Conservation (phyloP, 1,140 invertebrate genomes). For the Eriocheir sinensis region DNA sequence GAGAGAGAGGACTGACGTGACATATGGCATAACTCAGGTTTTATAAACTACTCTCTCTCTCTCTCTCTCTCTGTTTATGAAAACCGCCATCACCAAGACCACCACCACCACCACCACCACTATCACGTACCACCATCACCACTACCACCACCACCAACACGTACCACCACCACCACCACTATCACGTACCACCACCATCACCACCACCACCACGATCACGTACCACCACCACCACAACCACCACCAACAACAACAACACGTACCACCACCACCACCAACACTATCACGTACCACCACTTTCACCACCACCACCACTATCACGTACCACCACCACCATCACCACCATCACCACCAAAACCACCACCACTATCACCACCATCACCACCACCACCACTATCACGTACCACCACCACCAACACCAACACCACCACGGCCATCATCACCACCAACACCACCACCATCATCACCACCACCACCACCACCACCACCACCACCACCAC, state of each 20-base stretch:
- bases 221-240: not conserved
- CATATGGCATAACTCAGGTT: too few relatives aligned
- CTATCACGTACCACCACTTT: not conserved
- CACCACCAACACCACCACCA: not conserved
- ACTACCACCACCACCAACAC: not conserved
- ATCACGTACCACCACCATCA: not conserved
- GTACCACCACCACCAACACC: too few relatives aligned
- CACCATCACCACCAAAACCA: not conserved
- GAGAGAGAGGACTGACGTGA: too few relatives aligned
- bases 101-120: conserved; percentile 8
- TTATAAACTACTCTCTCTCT: too few relatives aligned
- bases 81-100: too few relatives aligned
- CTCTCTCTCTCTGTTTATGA: too few relatives aligned
- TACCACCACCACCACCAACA: not conserved
- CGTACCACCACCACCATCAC: not conserved
- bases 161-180: too few relatives aligned
- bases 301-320: too few relatives aligned
- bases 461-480: too few relatives aligned
- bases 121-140: not conserved
- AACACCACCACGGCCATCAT: not conserved
- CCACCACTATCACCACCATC: not conserved
- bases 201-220: too few relatives aligned
- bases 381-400: too few relatives aligned
- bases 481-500: too few relatives aligned
- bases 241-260: not conserved